phyloP scores from a whole-genome alignment of 92 coral and sea anemone genomes.

The Zoanthus sansibaricus region DNA sequence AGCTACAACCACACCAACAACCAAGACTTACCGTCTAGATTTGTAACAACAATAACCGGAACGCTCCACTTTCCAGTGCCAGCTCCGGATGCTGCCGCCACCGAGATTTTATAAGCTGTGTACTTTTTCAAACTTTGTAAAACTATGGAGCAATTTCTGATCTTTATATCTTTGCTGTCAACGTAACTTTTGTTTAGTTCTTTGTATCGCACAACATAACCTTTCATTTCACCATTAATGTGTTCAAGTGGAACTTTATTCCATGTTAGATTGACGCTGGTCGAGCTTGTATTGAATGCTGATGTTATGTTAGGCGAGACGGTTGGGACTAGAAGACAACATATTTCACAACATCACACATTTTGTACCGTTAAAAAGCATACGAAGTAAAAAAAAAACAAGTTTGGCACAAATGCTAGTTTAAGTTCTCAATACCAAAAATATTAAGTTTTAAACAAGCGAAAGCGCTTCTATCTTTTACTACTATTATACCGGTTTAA shows the following conservation, averaged over 20 bases:
- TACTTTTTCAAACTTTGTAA: slow-evolving; percentile 11
- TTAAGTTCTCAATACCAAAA: too few species aligned
- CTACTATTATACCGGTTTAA: too few species aligned
- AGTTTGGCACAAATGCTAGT: too few species aligned
- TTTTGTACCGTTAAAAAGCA: too few species aligned
- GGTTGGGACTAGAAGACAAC: slow-evolving; percentile 48
- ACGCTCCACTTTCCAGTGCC: slow-evolving; percentile 47
- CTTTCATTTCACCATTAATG: background rate
- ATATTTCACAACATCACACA: too few species aligned
- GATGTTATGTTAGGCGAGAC: slow-evolving; percentile 53
- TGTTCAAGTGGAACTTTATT: background rate
- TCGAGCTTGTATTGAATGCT: slow-evolving; percentile 81
- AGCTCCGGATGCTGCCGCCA: slow-evolving; percentile 30
- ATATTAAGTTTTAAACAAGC: too few species aligned
- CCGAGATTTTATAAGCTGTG: slow-evolving; percentile 35
- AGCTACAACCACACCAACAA: too few species aligned
- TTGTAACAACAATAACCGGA: slow-evolving; percentile 50
- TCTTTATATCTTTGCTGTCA: background rate
- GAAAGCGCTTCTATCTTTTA: too few species aligned
- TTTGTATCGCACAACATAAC: background rate
- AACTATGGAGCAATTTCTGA: background rate
- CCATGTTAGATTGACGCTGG: slow-evolving; percentile 57
- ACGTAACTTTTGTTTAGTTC: background rate
- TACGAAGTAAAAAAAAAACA: too few species aligned
- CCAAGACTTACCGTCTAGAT: slow-evolving; percentile 63